Conservation (phyloP, 2,888 invertebrate genomes). For the Plebejus anna region DNA sequence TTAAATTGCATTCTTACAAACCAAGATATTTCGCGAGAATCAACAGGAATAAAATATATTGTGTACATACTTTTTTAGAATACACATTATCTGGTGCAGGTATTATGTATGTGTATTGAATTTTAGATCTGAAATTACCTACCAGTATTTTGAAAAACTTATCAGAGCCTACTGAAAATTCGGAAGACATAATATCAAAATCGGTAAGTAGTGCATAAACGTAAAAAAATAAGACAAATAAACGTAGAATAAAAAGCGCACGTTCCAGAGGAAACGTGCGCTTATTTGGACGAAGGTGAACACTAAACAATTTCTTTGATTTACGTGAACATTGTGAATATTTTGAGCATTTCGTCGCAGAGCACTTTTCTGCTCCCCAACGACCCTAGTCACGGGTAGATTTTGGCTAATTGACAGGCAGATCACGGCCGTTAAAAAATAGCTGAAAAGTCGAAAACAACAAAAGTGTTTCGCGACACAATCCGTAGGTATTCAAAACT, state of each 20-base stretch:
- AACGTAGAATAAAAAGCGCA: too few species aligned
- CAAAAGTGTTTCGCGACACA: not conserved
- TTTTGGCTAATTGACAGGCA: too few species aligned
- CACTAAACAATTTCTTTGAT: not conserved
- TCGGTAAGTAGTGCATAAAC: not conserved
- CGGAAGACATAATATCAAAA: not conserved
- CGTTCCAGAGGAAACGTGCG: too few species aligned
- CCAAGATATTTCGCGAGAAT: too few species aligned
- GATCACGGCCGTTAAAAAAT: too few species aligned
- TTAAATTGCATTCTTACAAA: too few species aligned
- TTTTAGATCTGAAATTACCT: conserved; percentile 3
- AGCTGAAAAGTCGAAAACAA: not conserved
- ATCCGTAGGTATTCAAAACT: too few species aligned
- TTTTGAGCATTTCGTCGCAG: not conserved
- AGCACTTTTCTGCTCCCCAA: too few species aligned
- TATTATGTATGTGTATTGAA: not conserved
- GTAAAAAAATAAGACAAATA: too few species aligned
- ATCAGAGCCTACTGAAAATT: not conserved
- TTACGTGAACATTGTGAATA: not conserved
- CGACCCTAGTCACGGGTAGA: too few species aligned
- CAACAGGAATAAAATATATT: not conserved
- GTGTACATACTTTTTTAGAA: not conserved
- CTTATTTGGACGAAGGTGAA: not conserved
- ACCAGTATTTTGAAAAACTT: not conserved
- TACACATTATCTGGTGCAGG: too few species aligned